Percentiles rank a stretch among this genome's conserved stretches.
Conservation (phyloP, 2,113 vertebrate species). For the Ptilonorhynchus violaceus region DNA sequence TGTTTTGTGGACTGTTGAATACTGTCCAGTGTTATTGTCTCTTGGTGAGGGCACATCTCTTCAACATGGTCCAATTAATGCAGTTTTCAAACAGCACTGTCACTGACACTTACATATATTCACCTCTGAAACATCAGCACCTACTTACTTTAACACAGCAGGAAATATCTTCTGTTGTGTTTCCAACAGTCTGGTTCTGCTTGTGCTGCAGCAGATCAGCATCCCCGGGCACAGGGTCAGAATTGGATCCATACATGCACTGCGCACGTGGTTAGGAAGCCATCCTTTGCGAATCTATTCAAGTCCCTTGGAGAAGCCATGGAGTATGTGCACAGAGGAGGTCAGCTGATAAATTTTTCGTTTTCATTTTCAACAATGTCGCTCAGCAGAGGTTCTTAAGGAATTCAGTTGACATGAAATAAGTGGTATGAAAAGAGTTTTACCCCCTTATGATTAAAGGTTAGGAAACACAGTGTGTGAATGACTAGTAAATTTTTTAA, state of each 20-base stretch:
- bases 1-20: background rate
- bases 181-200: background rate
- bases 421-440: background rate
- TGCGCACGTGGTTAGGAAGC: background rate
- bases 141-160: background rate
- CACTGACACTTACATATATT: background rate
- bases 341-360: background rate
- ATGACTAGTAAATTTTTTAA: background rate
- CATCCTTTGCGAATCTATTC: background rate
- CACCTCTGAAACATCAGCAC: background rate
- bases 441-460: background rate
- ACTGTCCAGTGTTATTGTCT: background rate
- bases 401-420: background rate
- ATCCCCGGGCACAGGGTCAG: background rate
- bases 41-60: background rate
- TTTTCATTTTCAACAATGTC: background rate
- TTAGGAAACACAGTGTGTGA: background rate
- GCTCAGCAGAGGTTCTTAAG: background rate
- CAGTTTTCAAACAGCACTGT: background rate
- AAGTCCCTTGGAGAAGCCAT: background rate
- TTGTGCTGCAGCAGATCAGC: background rate
- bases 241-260: rapidly evolving
- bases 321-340: background rate
- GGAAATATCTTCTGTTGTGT: background rate
- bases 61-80: background rate